phyloP scores from a whole-genome alignment of 2,797 vertebrate genomes.

The Chrosomus eos region DNA sequence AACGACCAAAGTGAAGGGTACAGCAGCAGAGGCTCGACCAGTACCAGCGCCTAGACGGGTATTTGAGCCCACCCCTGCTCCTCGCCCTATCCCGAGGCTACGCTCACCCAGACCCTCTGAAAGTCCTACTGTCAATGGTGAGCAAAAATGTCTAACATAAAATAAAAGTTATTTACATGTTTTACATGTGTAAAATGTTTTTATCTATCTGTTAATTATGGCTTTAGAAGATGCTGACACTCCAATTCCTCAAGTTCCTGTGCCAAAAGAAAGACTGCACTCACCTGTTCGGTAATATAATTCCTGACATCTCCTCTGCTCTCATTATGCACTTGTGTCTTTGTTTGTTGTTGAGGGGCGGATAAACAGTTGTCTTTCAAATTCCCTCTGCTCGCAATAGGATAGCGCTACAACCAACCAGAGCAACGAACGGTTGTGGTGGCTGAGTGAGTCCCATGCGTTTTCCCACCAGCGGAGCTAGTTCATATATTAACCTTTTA shows the following conservation, averaged over 20 bases:
- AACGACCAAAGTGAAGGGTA: slow-evolving; percentile 46
- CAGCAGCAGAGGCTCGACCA: slow-evolving; percentile 63
- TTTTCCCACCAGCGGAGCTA: too few relatives aligned
- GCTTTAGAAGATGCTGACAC: slow-evolving; percentile 69
- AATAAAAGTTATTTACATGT: background rate
- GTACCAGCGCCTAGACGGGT: slow-evolving; percentile 77
- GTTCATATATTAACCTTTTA: too few relatives aligned
- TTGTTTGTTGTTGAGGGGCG: background rate
- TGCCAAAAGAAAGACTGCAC: slow-evolving; percentile 86
- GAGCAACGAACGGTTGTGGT: too few relatives aligned
- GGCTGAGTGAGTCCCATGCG: too few relatives aligned
- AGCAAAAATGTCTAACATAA: slow-evolving; percentile 36
- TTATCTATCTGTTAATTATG: background rate
- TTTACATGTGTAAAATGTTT: background rate
- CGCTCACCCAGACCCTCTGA: slow-evolving; percentile 63
- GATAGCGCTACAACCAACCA: too few relatives aligned
- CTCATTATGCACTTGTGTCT: background rate
- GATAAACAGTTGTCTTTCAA: too few relatives aligned
- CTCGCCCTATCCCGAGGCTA: slow-evolving; percentile 70
- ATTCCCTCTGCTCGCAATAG: too few relatives aligned
- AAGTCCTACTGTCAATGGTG: slow-evolving; percentile 63
- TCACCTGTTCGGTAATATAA: slow-evolving; percentile 85
- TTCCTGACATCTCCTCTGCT: background rate
- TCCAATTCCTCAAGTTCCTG: slow-evolving; percentile 71
- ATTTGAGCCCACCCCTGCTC: slow-evolving; percentile 67